Base-by-base conservation (phyloP, 2,888 invertebrate species). In the Kryphioiulus occultus region DNA sequence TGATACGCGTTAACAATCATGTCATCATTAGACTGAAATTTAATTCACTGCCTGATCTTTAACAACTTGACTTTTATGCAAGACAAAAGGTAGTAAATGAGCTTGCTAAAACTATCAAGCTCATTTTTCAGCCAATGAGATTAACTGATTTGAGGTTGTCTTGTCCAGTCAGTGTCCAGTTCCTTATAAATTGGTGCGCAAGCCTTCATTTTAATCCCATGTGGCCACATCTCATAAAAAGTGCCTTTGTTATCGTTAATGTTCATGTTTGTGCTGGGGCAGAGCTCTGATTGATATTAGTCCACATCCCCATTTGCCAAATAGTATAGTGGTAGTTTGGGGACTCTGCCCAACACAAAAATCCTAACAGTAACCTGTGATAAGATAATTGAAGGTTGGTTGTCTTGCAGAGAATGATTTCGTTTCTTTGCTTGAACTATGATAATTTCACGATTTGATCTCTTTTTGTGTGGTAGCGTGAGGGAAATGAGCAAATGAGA, bases 341-440 rank as follows among this genome's bases (percentile, higher is more conserved):
- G 78, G 78, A 15, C 78, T 78, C 78, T 78, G 78, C 30, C 78
- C 26, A 30, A 78, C 78, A 78, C 78, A 78, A 30, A 78, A 78
- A 78, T 78, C 78, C 78, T 78, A 78, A 78, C 78, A 78, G 78
- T 78, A 78, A 78, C 30, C 78, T 78, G 78, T 78, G 78, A 78
- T 78, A 78, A 32, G 78, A 30, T 78, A 78, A 78, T 78, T 26
- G 30, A 78, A 78, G 78, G 30, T 35, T 7, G 35, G 35, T 15
- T 78, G 10, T 78, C 30, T 26, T 32, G 78, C 78, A 78, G 78
- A 78, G 30, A 35, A 35, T 30, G 0, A 30, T 53, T 5, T 44
- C 10, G n/a, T n/a, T 78, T 78, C 78, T 78, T 26, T 78, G 78
- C 78, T 78, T 15, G 78, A 78, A 78, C 4, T 78, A 78, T 68